Evolutionary conservation across 2,888 invertebrate species (phyloP).

Genomic region (Synergus umbraculus): DNA sequence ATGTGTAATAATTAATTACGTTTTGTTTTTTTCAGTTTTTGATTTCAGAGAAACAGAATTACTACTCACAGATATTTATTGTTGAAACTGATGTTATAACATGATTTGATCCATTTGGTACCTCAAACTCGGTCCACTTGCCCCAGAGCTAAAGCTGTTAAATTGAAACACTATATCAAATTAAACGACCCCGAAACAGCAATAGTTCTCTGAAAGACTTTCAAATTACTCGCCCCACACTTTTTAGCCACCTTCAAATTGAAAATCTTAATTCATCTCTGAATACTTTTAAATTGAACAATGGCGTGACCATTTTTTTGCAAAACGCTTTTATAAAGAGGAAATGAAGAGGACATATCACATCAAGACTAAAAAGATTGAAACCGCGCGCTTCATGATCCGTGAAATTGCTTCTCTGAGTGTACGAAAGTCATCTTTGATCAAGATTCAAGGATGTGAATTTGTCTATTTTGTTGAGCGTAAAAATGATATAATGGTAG

Average conservation of each 20-base stretch:
- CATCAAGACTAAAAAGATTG: not conserved
- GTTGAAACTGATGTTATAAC: not conserved
- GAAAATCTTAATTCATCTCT: conserved; percentile 14
- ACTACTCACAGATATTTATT: not conserved
- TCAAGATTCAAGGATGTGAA: conserved; percentile 6
- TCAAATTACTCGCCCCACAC: not conserved
- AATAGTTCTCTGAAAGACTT: conserved; percentile 1
- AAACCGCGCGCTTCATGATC: conserved; percentile 33
- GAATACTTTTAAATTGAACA: conserved; percentile 26
- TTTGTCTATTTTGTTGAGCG: conserved; percentile 16
- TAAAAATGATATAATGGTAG: conserved; percentile 19
- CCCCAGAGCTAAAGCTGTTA: not conserved
- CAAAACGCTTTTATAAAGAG: not conserved
- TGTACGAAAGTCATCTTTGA: conserved; percentile 26
- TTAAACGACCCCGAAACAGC: not conserved
- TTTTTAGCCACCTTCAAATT: conserved; percentile 23
- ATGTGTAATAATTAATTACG: not conserved
- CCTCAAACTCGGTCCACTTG: not conserved
- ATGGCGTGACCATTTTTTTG: conserved; percentile 21
- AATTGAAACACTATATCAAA: not conserved
- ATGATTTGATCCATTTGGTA: not conserved
- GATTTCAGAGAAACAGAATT: not conserved
- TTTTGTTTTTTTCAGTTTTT: not conserved
- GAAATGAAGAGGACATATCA: conserved; percentile 25
- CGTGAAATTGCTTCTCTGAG: conserved; percentile 35